Percentiles rank a stretch among this genome's conserved stretches.
phyloP scores from a whole-genome alignment of 2,113 vertebrate species.

The Tor tambroides region DNA sequence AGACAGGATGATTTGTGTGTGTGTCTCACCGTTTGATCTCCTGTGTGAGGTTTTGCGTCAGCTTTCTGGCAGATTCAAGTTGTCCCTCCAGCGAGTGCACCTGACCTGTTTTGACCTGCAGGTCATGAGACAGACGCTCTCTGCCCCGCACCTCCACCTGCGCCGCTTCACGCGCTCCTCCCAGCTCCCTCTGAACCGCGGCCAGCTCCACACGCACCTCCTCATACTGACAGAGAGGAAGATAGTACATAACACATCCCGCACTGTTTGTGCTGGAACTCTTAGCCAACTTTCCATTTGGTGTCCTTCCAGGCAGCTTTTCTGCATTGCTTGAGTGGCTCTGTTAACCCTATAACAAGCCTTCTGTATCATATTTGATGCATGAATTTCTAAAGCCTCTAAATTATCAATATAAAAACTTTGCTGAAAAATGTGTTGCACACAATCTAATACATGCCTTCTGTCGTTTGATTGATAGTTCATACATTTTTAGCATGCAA shows the following conservation, averaged over 20 bases:
- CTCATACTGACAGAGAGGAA: conserved; percentile 65
- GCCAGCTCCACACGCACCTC: conserved; percentile 72
- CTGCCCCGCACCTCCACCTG: conserved; percentile 57
- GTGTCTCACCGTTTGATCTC: conserved; percentile 76
- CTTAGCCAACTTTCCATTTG: conserved; percentile 6
- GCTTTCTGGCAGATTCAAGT: conserved; percentile 71
- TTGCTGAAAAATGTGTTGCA: no score
- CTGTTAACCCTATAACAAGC: background rate
- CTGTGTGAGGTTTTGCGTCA: conserved; percentile 72
- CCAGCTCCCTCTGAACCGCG: conserved; percentile 69
- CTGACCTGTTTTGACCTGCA: conserved; percentile 76
- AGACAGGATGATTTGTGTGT: no score
- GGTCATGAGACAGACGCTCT: conserved; percentile 73
- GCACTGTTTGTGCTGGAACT: background rate
- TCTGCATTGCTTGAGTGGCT: background rate
- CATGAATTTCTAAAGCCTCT: no score
- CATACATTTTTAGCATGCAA: no score
- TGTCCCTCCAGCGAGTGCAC: conserved; percentile 78
- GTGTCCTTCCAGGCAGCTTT: conserved; percentile 1
- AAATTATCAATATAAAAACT: no score
- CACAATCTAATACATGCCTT: background rate
- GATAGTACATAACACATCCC: background rate
- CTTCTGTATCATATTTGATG: no score
- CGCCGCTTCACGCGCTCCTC: conserved; percentile 65
- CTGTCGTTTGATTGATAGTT: background rate